Evolutionary conservation across 2,797 vertebrate species (phyloP).

Genomic region (Melopsittacus undulatus): DNA sequence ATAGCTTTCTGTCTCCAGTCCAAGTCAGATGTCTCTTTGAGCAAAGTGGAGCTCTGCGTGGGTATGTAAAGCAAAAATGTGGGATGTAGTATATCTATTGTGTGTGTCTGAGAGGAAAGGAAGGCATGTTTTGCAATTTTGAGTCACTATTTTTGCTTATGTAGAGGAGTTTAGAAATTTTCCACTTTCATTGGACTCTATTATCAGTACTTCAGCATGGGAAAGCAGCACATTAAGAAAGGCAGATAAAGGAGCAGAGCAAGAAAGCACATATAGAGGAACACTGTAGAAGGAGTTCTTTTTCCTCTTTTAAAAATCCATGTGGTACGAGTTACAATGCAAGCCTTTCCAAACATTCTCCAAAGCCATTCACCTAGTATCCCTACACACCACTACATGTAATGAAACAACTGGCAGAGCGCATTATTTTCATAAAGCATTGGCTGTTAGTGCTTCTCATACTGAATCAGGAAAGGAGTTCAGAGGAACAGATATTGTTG

Average conservation of each 20-base stretch:
- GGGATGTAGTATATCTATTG: background rate
- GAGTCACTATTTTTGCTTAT: background rate
- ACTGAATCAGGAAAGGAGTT: background rate
- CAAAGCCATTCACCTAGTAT: background rate
- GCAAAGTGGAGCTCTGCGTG: background rate
- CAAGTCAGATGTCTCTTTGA: background rate
- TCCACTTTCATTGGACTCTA: background rate
- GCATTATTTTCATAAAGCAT: background rate
- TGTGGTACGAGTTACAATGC: background rate
- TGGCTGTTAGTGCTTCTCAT: background rate
- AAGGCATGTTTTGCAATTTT: background rate
- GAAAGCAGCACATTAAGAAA: background rate
- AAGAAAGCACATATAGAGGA: background rate
- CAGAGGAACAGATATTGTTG: slow-evolving; percentile 2
- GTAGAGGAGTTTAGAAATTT: background rate
- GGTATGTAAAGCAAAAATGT: background rate
- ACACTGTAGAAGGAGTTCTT: background rate
- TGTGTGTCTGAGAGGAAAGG: background rate
- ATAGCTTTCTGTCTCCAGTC: background rate
- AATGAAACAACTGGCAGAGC: background rate
- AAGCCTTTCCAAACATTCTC: background rate
- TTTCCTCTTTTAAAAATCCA: background rate
- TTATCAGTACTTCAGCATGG: background rate
- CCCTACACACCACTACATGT: background rate
- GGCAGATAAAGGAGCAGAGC: background rate